Percentiles rank a stretch among this genome's conserved stretches.
phyloP scores from a whole-genome alignment of 64 coral and sea anemone species.

The Stylophora pistillata region DNA sequence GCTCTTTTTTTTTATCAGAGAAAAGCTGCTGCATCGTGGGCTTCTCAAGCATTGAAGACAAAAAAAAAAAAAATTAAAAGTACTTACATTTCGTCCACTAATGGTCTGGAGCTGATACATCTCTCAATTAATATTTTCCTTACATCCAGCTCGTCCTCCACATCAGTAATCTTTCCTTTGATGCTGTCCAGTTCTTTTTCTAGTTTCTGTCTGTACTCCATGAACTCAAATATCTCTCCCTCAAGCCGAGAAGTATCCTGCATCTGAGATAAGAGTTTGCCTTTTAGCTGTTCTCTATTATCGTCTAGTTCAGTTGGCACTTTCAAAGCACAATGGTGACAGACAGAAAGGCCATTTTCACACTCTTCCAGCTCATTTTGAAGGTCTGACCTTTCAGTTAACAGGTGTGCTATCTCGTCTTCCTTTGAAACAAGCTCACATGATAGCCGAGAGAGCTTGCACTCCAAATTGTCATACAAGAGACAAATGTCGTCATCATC shows the following conservation, averaged over 20 bases:
- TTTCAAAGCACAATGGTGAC: constrained; percentile 53
- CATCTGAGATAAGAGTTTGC: constrained; percentile 62
- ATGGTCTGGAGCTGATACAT: neutral
- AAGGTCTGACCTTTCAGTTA: constrained; percentile 68
- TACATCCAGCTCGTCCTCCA: constrained; percentile 72
- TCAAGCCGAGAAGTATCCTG: constrained; percentile 76
- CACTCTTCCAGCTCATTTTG: constrained; percentile 79
- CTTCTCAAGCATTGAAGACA: neutral
- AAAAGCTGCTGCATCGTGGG: neutral
- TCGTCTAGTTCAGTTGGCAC: constrained; percentile 60
- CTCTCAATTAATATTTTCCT: constrained; percentile 43
- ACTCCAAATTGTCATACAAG: constrained; percentile 77
- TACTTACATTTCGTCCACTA: constrained; percentile 8
- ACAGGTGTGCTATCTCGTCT: constrained; percentile 61
- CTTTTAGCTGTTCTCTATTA: constrained; percentile 38
- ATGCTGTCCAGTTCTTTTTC: constrained; percentile 73
- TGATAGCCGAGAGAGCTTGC: constrained; percentile 79
- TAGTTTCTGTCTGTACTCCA: constrained; percentile 78
- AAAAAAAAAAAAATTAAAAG: neutral
- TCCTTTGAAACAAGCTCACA: constrained; percentile 83
- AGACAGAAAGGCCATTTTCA: constrained; percentile 38
- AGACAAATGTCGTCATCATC: constrained; percentile 65
- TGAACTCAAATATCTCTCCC: constrained; percentile 67
- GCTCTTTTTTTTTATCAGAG: neutral
- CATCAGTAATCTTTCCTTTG: constrained; percentile 52